Evolutionary conservation across 1,140 invertebrate genomes (phyloP), one percentile per base, ranked within the genome.

Genomic region (Papilio machaon): DNA sequence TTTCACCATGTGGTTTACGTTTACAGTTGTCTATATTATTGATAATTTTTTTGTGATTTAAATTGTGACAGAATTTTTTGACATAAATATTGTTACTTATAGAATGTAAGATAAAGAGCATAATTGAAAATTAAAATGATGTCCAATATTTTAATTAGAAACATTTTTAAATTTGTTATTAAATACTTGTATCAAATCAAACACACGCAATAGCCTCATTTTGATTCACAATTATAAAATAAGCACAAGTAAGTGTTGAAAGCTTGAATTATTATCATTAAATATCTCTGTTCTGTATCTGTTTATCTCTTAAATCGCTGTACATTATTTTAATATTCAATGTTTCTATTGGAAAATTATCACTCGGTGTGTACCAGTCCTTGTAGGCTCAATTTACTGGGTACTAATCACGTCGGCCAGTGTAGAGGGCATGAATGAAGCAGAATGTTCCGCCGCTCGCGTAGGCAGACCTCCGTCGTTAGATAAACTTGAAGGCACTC

Each of bases 371-470:
- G 19, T 30, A 49, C 47, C n/a, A 30, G 19, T 5, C 74, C 19
- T 76, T 76, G 30, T 52, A 76, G 74, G n/a, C 19, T 23, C 46
- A 76, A 76, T 76, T 76, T 76, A 76, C 43, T 17, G 74, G 23
- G 46, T 52, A 76, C 74, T 76, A 74, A 49, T 76, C 49, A 76
- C 47, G 43, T 76, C 74, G 74, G 43, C 47, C 43, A 7, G 43
- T 54, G 46, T 76, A 49, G 74, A 76, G 74, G 74, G 74, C 74
- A 76, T 76, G 74, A 76, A 76, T 76, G 74, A 76, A 76, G 43
- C 46, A 19, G 52, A 76, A 76, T 46, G 47, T 76, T 76, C 74
- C 23, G 19, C 46, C 23, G 74, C 19, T 9, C 19, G 74, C 74
- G 74, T 76, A 47, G 74, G 73, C 73, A 47, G 73, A 47, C 49